Evolutionary conservation across 2,888 invertebrate genomes (phyloP).

Genomic region (Hypercompe scribonia): DNA sequence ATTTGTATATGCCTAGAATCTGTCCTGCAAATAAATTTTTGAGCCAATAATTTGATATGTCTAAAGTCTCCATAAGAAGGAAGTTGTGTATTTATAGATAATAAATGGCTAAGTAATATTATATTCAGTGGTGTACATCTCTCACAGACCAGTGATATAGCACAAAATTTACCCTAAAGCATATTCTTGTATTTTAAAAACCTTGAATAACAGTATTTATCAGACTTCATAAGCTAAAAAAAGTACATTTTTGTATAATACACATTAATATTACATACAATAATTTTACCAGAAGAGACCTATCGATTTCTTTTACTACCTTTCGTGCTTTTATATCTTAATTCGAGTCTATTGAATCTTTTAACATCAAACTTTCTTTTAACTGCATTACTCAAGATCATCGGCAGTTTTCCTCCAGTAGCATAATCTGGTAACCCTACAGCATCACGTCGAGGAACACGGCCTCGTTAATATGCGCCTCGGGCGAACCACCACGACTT

Average conservation of each 20-base stretch:
- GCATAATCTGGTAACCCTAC: slow-evolving; percentile 44
- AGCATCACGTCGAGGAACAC: slow-evolving; percentile 36
- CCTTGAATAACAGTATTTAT: neutral
- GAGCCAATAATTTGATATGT: too few species aligned
- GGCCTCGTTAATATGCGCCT: slow-evolving; percentile 67
- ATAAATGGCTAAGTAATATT: too few species aligned
- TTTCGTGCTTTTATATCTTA: neutral
- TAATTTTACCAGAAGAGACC: neutral
- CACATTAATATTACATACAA: too few species aligned
- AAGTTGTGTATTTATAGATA: too few species aligned
- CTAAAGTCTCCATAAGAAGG: too few species aligned
- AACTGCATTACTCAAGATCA: slow-evolving; percentile 16
- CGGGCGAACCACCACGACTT: slow-evolving; percentile 56
- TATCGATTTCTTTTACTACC: neutral
- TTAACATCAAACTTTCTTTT: slow-evolving; percentile 19
- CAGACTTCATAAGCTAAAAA: too few species aligned
- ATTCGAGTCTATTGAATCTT: slow-evolving; percentile 10
- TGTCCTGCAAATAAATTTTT: too few species aligned
- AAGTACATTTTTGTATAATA: too few species aligned
- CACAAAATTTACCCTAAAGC: too few species aligned
- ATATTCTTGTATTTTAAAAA: neutral
- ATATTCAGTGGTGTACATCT: too few species aligned
- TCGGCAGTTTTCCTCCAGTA: slow-evolving; percentile 21
- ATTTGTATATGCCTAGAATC: too few species aligned
- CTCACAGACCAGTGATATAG: too few species aligned